Evolutionary conservation across 1,140 invertebrate species (phyloP).

Genomic region (Macrosteles quadrilineatus): DNA sequence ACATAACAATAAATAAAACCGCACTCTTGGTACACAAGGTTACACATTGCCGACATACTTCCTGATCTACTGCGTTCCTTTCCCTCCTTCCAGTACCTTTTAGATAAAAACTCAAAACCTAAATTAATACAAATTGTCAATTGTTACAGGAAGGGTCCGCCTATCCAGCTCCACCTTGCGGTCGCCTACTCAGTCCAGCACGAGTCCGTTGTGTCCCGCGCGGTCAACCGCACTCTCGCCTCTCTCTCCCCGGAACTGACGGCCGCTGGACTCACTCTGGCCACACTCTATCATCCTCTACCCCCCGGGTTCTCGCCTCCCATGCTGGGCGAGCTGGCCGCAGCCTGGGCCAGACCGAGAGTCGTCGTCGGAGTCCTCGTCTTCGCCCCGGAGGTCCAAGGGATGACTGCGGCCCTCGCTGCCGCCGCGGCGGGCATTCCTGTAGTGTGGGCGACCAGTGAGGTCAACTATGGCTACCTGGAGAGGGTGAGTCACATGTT

Average conservation of each 20-base stretch:
- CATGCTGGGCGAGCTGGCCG: conserved; percentile 12
- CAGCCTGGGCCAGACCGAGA: conserved; percentile 10
- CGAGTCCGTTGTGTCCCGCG: conserved; percentile 24
- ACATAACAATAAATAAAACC: too few relatives aligned
- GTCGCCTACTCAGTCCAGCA: conserved; percentile 27
- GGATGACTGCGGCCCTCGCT: conserved; percentile 28
- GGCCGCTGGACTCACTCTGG: too few relatives aligned
- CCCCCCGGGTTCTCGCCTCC: neutral
- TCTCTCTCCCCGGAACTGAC: conserved; percentile 25
- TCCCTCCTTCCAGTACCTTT: too few relatives aligned
- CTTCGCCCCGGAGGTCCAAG: conserved; percentile 23
- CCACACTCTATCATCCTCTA: conserved; percentile 1
- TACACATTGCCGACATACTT: too few relatives aligned
- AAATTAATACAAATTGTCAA: too few relatives aligned
- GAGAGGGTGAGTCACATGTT: conserved; percentile 23
- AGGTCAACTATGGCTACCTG: conserved; percentile 27
- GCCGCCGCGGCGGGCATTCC: conserved; percentile 29
- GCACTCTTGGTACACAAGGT: too few relatives aligned
- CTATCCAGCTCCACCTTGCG: conserved; percentile 14
- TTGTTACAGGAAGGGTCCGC: neutral
- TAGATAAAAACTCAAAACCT: too few relatives aligned
- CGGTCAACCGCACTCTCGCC: conserved; percentile 28
- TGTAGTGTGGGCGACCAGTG: conserved; percentile 34
- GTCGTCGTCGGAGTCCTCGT: conserved; percentile 33
- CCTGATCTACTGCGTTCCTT: too few relatives aligned